phyloP scores from a whole-genome alignment of 2,797 vertebrate genomes.

The Lacerta viridis region DNA sequence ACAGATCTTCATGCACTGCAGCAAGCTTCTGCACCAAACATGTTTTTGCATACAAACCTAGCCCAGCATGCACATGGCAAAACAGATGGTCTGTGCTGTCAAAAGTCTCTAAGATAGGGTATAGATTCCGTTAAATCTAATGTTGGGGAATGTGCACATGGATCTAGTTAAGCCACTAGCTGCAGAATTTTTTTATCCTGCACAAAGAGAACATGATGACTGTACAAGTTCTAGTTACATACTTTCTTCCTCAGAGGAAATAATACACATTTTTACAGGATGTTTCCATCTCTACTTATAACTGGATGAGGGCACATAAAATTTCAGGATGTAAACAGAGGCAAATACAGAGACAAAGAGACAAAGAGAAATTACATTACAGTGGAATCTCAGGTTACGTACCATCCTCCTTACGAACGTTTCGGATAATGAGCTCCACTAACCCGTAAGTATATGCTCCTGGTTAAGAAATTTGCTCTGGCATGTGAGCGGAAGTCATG shows the following conservation, averaged over 20 bases:
- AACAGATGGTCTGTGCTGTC: not conserved
- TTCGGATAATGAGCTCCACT: no score
- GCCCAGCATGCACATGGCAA: not conserved
- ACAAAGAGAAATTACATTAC: no score
- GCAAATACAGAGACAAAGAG: not conserved
- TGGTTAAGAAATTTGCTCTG: no score
- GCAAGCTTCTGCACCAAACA: not conserved
- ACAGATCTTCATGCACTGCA: not conserved
- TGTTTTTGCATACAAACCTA: not conserved
- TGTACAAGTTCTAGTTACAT: not conserved
- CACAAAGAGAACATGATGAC: no score
- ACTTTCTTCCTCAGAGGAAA: conserved; percentile 1
- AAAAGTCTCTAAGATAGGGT: not conserved
- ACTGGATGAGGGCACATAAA: not conserved
- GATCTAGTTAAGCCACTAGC: not conserved
- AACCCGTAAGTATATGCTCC: no score
- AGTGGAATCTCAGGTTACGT: no score
- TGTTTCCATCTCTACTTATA: not conserved
- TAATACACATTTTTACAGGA: conserved; percentile 16
- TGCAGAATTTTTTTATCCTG: no score
- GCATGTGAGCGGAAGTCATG: no score
- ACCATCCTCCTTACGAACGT: no score
- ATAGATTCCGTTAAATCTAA: not conserved
- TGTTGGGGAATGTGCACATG: no score
- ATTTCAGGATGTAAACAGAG: not conserved